Evolutionary conservation across 1,140 invertebrate species (phyloP), one percentile per base, ranked within the genome.

Genomic region (Lucilia sericata): DNA sequence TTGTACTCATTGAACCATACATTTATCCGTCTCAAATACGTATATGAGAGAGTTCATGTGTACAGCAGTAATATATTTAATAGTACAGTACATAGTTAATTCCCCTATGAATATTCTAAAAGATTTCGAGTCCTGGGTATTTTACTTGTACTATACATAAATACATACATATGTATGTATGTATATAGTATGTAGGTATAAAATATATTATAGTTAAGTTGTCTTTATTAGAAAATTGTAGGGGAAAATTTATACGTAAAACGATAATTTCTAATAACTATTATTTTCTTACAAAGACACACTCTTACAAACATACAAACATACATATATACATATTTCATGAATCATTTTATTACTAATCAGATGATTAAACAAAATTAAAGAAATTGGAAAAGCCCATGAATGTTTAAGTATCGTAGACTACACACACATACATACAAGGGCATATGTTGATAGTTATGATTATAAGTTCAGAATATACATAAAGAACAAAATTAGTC

Each of bases 361-460:
- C 17, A 55, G 51, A n/a, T 55, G 51, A 55, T 55, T 55, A 55
- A 55, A 55, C 51, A 55, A n/a, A 55, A 55, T 55, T 55, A 55
- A 55, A 55, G 51, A 55, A 42, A n/a, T 12, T 7, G 51, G 51
- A 55, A 55, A 55, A 55, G 51, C 17, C 17, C 12, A 55, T 55
- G 51, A 17, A 55, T 2, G 51, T 42, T 42, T 42, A 42, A 42
- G 5, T 8, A 2, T 42, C 1, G 1, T 30, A 3, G 25, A 30
- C 1, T 42, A 42, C 42, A 42, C 42, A 42, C 5, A 42, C 7
- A 42, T 42, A 42, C 42, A 42, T 42, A 42, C 10, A 42, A 2
- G 3, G 1, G 25, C 3, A 42, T 42, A 42, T 10, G 0, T 42
- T 42, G 42, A 42, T 30, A 3, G 25, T 30, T 30, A 30, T 30